Evolutionary conservation across 2,113 vertebrate genomes (phyloP), one percentile per base, ranked within the genome.

Genomic region (Equus przewalskii): DNA sequence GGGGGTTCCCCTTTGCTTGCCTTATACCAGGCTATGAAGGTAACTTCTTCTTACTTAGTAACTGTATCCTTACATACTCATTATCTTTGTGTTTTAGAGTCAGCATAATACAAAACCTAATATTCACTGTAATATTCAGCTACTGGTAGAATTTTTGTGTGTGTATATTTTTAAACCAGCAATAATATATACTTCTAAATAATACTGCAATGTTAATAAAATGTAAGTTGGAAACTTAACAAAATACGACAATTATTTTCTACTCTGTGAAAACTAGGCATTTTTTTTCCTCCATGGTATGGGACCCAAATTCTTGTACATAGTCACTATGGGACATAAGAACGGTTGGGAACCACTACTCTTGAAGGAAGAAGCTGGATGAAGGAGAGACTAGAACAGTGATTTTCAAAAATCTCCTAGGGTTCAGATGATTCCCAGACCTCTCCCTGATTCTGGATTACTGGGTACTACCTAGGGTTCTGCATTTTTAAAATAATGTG

Each of bases 121-220:
- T 16, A 60, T 49, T 91, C 75, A 93, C 18, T 91, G 30, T 46
- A 88, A 93, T 82, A 78, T 89, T 93, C 87, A 91, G 41, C 21
- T 94, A 92, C 64, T 92, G 28, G 24, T 75, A 94, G n/a, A 96
- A 96, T 84, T 94, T 96, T 76, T 86, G 96, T 69, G 92, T 78
- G 69, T 92, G 54, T 75, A 64, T 90, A 90, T 95, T 96, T 96
- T 89, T 49, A 96, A 97, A 69, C 9, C 22, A 96, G 26, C 51
- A 96, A 80, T 58, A 83, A 94, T 91, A 94, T 3, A 85, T 73
- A 86, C 54, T 91, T 70, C n/a, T 94, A 85, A 96, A 89, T 88
- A 97, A 95, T 70, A 96, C 0, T 89, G 46, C 13, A 94, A 94
- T 41, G 3, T 76, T 58, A 93, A 36, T 30, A 86, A 86, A 86